Percentiles rank a stretch among this genome's conserved stretches.
These are phyloP conservation scores for Odontomachus brunneus DNA, from an alignment of 1,140 invertebrate species.

Conservation along the genomic window DNA sequence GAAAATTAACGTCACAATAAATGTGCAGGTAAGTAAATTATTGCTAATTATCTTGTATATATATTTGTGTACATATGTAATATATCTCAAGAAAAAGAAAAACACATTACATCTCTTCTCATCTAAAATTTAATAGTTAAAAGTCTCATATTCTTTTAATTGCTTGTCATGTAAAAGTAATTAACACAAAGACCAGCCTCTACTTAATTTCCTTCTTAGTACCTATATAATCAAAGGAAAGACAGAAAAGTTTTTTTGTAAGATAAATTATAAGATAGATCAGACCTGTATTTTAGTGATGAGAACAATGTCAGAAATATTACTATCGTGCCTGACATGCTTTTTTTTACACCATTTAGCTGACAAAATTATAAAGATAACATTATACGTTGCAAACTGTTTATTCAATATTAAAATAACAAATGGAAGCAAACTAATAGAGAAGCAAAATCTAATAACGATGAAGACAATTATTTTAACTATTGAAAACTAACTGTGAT, in stretches of 20 bases:
- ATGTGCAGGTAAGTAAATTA: slow-evolving; percentile 44
- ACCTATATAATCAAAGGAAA: too few species aligned
- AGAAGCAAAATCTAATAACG: background rate
- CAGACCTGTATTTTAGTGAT: too few species aligned
- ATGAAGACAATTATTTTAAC: background rate
- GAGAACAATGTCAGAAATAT: slow-evolving; percentile 68
- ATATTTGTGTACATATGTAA: background rate
- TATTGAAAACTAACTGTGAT: background rate
- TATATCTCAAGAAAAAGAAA: too few species aligned
- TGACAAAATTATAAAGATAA: background rate
- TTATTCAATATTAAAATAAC: background rate
- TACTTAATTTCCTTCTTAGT: too few species aligned
- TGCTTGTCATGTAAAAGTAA: too few species aligned
- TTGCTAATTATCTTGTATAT: background rate
- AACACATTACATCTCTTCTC: background rate
- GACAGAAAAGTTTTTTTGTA: too few species aligned
- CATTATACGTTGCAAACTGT: background rate
- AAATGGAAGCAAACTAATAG: background rate
- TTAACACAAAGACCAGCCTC: too few species aligned
- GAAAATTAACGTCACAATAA: background rate
- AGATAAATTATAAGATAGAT: too few species aligned
- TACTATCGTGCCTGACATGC: slow-evolving; percentile 66
- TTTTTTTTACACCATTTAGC: background rate
- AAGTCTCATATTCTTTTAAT: too few species aligned
- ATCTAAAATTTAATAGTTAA: too few species aligned